These are phyloP conservation scores for Vidua chalybeata DNA, from an alignment of 2,113 vertebrate genomes.

Conservation along the genomic window DNA sequence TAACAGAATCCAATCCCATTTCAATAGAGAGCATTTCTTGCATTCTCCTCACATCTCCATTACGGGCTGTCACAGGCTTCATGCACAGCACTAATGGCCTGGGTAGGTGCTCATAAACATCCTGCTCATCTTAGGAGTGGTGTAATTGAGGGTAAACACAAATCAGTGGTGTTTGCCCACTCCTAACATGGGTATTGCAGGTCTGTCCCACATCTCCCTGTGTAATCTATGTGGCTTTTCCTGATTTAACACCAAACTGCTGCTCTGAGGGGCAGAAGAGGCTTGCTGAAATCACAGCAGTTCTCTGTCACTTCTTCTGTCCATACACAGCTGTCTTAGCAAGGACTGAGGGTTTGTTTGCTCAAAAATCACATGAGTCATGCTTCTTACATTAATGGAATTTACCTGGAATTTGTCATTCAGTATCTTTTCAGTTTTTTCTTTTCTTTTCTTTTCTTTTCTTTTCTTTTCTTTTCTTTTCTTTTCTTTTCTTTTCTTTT, in stretches of 20 bases:
- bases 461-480: too few species aligned
- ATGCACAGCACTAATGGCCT: neutral
- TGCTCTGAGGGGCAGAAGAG: neutral
- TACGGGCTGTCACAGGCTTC: neutral
- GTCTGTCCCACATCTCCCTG: neutral
- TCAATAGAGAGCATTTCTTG: slow-evolving; percentile 4
- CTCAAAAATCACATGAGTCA: neutral
- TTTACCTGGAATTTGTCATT: neutral
- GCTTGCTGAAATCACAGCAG: neutral
- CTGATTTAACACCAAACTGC: neutral
- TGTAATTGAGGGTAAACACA: neutral
- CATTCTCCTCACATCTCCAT: slow-evolving; percentile 35
- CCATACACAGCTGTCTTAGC: neutral
- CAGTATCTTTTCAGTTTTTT: neutral
- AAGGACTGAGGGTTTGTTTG: neutral
- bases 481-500: too few species aligned
- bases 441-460: too few species aligned
- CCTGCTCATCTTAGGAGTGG: neutral
- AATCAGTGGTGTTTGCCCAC: neutral
- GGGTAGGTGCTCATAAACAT: neutral
- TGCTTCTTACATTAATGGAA: neutral
- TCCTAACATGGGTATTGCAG: neutral
- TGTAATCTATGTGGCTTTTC: neutral
- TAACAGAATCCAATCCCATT: neutral
- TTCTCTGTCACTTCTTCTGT: neutral